Percentiles rank a stretch among this genome's conserved stretches.
These are phyloP conservation scores for Raja brachyura DNA, from an alignment of 2,113 vertebrate species.

Conservation along the genomic window DNA sequence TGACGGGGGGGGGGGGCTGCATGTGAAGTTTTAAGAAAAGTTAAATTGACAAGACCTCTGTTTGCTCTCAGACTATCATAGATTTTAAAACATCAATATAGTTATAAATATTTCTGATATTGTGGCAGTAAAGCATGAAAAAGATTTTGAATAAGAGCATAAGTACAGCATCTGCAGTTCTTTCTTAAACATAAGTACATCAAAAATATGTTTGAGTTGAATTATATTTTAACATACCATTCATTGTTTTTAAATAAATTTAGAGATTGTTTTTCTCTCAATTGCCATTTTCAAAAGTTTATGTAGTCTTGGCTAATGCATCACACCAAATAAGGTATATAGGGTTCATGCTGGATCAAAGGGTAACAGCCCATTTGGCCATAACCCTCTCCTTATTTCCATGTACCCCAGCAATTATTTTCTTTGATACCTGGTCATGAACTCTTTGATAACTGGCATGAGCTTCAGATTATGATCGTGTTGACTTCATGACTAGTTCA, in stretches of 20 bases:
- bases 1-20: too few relatives aligned
- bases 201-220: neutral
- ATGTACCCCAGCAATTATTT: too few relatives aligned
- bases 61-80: neutral
- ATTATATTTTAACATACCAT: neutral
- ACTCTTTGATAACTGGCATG: neutral
- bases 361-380: too few relatives aligned
- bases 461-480: neutral
- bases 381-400: too few relatives aligned
- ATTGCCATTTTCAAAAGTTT: too few relatives aligned
- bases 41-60: neutral
- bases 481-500: neutral
- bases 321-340: too few relatives aligned
- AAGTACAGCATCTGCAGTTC: neutral
- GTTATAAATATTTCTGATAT: neutral
- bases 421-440: too few relatives aligned
- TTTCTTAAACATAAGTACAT: too few relatives aligned
- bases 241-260: neutral
- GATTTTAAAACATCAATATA: neutral
- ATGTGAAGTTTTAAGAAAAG: neutral
- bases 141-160: neutral
- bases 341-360: too few relatives aligned
- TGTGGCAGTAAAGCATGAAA: neutral
- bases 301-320: too few relatives aligned
- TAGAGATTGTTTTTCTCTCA: neutral